Evolutionary conservation across 2,888 invertebrate genomes (phyloP), one percentile per base, ranked within the genome.

Genomic region (Labia minor): DNA sequence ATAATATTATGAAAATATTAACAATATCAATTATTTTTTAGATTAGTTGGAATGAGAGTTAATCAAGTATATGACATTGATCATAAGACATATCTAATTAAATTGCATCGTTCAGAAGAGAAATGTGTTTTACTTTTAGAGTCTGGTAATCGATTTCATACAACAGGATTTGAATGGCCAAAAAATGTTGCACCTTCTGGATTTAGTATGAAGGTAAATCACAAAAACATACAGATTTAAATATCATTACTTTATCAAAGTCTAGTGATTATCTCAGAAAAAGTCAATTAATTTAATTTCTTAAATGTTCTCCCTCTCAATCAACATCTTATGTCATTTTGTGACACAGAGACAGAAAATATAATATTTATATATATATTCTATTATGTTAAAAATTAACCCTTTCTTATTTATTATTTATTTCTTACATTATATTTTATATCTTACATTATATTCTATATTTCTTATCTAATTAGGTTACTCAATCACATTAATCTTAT

Each of bases 11-110:
- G 8, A 26, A 26, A 26, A 26, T 6, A 26, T 26, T 26, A 6
- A 6, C 8, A 19, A 21, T 26, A 49, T 65, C 64, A 21, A 62
- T 16, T 18, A 33, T 61, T 67, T 69, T 67, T 73, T 75, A 92
- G 93, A 72, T 81, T 91, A 68, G 80, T 93, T 73, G 96, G 97
- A 49, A 88, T 95, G 87, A 83, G 98, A 73, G 94, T 99, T 2
- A 90, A 92, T 77, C 97, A 99, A 81, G 87, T 99, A 37, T 99
- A 99, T 78, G 98, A 99, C 77, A 89, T 99, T 72, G 97, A 99
- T 79, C 90, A 89, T 77, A 95, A 92, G 76, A 95, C 96, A 0
- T 99, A 98, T 78, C 83, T 99, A 62, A 90, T 99, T 71, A 87
- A 89, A 64, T 79, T 93, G 37, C 91, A 89, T 76, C 85, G 90